Evolutionary conservation across 2,113 vertebrate genomes (phyloP).

Genomic region (Saccopteryx leptura): DNA sequence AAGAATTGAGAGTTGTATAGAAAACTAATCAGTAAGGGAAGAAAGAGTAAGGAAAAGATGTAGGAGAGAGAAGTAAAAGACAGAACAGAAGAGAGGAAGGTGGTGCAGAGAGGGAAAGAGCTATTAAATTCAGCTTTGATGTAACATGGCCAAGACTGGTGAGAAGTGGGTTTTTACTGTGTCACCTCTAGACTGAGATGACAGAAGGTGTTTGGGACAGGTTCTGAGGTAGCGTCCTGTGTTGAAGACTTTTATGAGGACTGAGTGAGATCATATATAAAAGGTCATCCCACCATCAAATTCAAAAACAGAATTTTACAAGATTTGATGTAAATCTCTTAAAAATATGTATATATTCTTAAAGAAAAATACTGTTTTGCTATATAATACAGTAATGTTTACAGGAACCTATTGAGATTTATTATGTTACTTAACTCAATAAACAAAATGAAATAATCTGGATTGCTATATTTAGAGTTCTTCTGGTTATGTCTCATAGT

Average conservation of each 20-base stretch:
- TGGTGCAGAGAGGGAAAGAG: background rate
- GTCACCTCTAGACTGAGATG: background rate
- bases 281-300: too few species aligned
- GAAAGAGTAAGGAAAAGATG: background rate
- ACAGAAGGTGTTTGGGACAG: background rate
- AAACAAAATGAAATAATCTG: constrained; percentile 4
- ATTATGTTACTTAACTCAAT: background rate
- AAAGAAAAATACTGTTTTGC: constrained; percentile 7
- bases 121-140: background rate
- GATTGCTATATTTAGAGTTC: background rate
- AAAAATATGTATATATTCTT: background rate
- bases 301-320: background rate
- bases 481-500: background rate
- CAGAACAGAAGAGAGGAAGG: background rate
- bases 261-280: background rate
- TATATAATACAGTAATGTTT: background rate
- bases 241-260: background rate
- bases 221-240: background rate
- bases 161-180: background rate
- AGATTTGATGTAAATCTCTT: background rate
- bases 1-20: background rate
- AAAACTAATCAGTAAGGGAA: background rate
- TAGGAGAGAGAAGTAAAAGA: background rate
- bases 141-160: background rate
- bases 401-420: constrained; percentile 4